Evolutionary conservation across 2,888 invertebrate species (phyloP), one percentile per base, ranked within the genome.

Genomic region (Melieria picta): DNA sequence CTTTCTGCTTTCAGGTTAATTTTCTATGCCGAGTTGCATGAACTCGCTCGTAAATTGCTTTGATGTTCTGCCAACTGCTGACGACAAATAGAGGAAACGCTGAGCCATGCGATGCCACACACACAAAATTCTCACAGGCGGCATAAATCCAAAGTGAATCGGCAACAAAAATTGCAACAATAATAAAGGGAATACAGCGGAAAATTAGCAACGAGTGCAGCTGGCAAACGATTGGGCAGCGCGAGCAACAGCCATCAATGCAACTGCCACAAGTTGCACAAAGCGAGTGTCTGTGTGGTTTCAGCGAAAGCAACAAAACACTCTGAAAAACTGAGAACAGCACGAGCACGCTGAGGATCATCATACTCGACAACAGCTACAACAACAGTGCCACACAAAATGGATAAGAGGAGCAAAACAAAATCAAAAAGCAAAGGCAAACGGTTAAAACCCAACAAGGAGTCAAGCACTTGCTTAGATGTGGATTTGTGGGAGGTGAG

Each of bases 401-500:
- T 76, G 75, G 76, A 76, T 73, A 77, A 75, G 47, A 76, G 76
- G 48, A 69, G 64, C 30, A 77, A 83, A 79, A 76, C 81, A 68
- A 84, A 83, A 78, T 74, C 81, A 5, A 83, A 83, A 77, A 75
- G 81, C 57, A 82, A 83, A 76, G 80, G 78, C 72, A 83, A 83
- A 74, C 76, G 79, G 71, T 78, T 82, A 7, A 83, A 83, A 74
- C 77, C 83, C 7, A 85, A 84, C 77, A 83, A 84, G 64, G 83
- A 81, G 71, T 84, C 85, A 30, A 83, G 83, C 72, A 83, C 82
- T n/a, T 77, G 77, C 57, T 70, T 86, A 77, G 86, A 86, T 77
- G 79, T 85, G 65, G 85, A 86, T 77, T 78, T 84, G 58, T 86
- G 85, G 85, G 86, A 86, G 81, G 86, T 86, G 75, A 82, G 84